phyloP scores from a whole-genome alignment of 2,797 vertebrate species.

The Odontamblyopus lacepedii region DNA sequence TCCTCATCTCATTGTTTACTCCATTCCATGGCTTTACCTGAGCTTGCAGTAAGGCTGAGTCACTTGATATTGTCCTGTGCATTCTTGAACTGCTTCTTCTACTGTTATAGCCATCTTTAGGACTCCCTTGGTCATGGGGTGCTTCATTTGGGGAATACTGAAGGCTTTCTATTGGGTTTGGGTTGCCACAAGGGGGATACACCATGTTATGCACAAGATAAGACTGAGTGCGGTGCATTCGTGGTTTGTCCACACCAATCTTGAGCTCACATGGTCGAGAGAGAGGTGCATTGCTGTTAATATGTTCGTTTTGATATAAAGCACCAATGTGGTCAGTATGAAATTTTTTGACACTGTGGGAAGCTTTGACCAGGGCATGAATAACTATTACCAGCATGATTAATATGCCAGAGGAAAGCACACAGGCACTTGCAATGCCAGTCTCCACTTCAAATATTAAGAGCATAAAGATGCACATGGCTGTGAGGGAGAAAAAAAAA shows the following conservation, averaged over 20 bases:
- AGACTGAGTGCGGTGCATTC: slow-evolving; percentile 67
- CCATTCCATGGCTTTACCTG: slow-evolving; percentile 84
- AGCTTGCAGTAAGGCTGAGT: slow-evolving; percentile 75
- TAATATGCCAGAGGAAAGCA: slow-evolving; percentile 84
- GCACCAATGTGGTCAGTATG: slow-evolving; percentile 60
- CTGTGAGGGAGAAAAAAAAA: slow-evolving; percentile 64
- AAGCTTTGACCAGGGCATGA: slow-evolving; percentile 79
- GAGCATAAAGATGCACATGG: slow-evolving; percentile 87
- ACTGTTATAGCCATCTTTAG: slow-evolving; percentile 70
- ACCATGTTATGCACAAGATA: slow-evolving; percentile 76
- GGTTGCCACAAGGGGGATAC: slow-evolving; percentile 67
- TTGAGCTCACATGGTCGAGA: slow-evolving; percentile 67
- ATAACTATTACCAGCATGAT: slow-evolving; percentile 78
- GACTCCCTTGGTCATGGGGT: slow-evolving; percentile 52
- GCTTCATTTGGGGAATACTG: slow-evolving; percentile 61
- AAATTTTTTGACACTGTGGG: slow-evolving; percentile 48
- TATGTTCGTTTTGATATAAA: slow-evolving; percentile 78
- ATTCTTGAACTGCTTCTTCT: slow-evolving; percentile 59
- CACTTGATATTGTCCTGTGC: slow-evolving; percentile 79
- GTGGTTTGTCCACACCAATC: slow-evolving; percentile 63
- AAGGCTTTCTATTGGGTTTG: slow-evolving; percentile 58
- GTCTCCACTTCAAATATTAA: slow-evolving; percentile 85
- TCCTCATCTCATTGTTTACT: slow-evolving; percentile 85
- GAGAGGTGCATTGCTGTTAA: slow-evolving; percentile 35
- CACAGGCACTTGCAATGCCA: slow-evolving; percentile 81